Evolutionary conservation across 1,140 invertebrate species (phyloP).

Genomic region (Steinernema khuongi): DNA sequence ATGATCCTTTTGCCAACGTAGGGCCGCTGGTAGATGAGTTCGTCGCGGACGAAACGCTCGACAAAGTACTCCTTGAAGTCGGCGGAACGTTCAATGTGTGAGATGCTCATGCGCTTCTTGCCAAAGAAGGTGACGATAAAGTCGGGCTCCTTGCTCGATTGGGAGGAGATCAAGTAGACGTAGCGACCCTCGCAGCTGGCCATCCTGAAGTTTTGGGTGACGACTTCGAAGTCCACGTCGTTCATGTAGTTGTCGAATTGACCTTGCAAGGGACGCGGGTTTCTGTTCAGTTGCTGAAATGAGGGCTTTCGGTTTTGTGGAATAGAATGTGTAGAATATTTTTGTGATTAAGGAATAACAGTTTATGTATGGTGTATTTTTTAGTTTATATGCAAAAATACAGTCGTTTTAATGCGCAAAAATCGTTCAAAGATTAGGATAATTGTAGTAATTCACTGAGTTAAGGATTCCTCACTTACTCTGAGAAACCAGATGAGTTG

Average conservation of each 20-base stretch:
- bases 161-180: background rate
- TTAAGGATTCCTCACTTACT: background rate
- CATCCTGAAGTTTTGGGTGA: background rate
- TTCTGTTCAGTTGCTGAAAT: background rate
- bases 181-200: background rate
- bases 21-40: background rate
- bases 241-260: background rate
- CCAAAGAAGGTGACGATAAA: background rate
- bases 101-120: background rate
- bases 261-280: background rate
- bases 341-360: background rate
- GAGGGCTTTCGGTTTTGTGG: background rate
- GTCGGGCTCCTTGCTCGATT: background rate
- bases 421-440: too few relatives aligned
- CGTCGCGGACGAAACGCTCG: background rate
- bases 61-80: background rate
- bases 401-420: background rate
- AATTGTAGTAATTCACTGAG: too few relatives aligned
- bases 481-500: background rate
- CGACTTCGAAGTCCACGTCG: background rate
- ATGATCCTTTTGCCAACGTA: background rate
- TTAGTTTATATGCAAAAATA: too few relatives aligned
- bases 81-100: background rate
- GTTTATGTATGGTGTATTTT: background rate
- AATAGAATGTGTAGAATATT: background rate